phyloP scores from a whole-genome alignment of 2,113 vertebrate genomes.

The Cyphomyrus plagiostoma region DNA sequence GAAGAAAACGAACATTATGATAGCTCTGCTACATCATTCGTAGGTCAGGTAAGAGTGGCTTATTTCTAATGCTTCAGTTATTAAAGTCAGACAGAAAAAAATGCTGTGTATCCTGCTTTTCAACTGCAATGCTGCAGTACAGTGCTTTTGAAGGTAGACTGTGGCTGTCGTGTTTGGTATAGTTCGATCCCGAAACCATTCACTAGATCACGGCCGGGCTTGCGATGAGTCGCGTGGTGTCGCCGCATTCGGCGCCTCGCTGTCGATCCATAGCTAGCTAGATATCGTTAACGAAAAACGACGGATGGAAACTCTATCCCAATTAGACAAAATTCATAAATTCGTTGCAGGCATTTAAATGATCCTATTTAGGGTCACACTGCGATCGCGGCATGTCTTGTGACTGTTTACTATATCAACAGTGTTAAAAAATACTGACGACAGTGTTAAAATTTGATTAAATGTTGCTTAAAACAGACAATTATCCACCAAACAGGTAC shows the following conservation, averaged over 20 bases:
- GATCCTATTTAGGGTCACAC: background rate
- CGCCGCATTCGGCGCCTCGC: background rate
- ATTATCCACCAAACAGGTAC: background rate
- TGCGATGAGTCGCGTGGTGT: background rate
- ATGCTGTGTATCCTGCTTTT: background rate
- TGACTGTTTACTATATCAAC: background rate
- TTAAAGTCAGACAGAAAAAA: background rate
- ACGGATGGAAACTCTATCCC: background rate
- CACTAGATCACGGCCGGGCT: background rate
- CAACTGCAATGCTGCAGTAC: background rate
- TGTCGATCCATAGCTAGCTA: background rate
- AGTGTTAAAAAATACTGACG: background rate
- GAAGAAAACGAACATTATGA: background rate
- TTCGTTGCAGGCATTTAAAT: background rate
- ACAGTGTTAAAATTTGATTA: background rate
- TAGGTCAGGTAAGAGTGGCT: conserved; percentile 13
- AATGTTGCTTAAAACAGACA: background rate
- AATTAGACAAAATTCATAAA: background rate
- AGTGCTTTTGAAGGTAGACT: background rate
- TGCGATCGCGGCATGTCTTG: background rate
- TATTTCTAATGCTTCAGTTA: background rate
- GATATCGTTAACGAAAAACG: background rate
- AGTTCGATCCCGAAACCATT: background rate
- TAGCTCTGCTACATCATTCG: background rate
- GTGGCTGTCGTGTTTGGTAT: background rate